These are phyloP conservation scores for Eupithecia abbreviata DNA, from an alignment of 2,888 invertebrate genomes.

Conservation along the genomic window DNA sequence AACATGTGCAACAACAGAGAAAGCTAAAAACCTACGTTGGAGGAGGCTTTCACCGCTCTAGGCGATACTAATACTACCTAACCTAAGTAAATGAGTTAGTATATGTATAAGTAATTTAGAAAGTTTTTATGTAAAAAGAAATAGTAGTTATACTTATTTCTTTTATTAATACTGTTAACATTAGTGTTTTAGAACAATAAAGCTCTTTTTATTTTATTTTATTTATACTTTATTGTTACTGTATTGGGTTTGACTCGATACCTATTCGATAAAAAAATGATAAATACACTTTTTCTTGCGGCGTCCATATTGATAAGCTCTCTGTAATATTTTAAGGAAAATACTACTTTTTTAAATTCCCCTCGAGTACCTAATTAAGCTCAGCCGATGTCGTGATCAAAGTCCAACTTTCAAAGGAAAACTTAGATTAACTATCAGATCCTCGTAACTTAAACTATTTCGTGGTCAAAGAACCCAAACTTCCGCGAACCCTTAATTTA, in stretches of 20 bases:
- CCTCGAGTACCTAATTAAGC: constrained; percentile 7
- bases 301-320: background rate
- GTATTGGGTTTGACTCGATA: background rate
- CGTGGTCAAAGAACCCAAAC: constrained; percentile 12
- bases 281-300: background rate
- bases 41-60: too few relatives aligned
- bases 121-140: too few relatives aligned
- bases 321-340: background rate
- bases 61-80: too few relatives aligned
- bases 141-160: too few relatives aligned
- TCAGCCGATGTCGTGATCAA: constrained; percentile 22
- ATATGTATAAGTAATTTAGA: too few relatives aligned
- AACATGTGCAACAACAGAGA: too few relatives aligned
- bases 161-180: too few relatives aligned
- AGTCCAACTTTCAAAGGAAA: constrained; percentile 25
- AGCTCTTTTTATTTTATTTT: too few relatives aligned
- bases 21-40: too few relatives aligned
- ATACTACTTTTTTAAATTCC: background rate
- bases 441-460: constrained; percentile 22
- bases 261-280: background rate
- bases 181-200: too few relatives aligned
- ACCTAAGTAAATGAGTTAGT: too few relatives aligned
- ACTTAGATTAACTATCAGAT: constrained; percentile 25
- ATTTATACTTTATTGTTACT: too few relatives aligned
- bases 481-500: background rate